A percentile compares a stretch with the other conserved stretches of the same genome.
These are phyloP conservation scores for Sigmodon hispidus DNA, from an alignment of 2,113 vertebrate species.

Conservation along the genomic window DNA sequence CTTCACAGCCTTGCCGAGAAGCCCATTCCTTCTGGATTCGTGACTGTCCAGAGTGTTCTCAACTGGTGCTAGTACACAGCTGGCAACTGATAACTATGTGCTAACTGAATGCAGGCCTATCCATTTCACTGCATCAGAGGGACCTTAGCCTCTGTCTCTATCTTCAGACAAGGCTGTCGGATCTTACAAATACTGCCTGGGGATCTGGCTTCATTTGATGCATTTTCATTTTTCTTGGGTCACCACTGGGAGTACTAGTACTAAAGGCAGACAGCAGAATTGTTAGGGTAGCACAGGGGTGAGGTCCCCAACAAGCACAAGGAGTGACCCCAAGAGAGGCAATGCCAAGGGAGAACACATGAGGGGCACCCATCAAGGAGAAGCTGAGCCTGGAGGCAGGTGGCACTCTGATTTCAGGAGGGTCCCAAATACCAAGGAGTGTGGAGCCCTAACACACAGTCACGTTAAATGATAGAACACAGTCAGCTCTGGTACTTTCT, in stretches of 20 bases:
- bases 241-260: not conserved
- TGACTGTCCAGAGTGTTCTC: not conserved
- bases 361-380: not conserved
- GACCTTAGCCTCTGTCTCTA: not conserved
- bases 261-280: not conserved
- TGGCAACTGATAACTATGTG: not conserved
- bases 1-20: not conserved
- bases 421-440: not conserved
- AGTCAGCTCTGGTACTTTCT: not conserved
- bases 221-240: not conserved
- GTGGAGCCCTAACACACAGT: not conserved
- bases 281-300: not conserved
- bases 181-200: not conserved
- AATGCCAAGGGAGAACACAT: not conserved
- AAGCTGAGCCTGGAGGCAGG: not conserved
- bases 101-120: not conserved
- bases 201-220: constrained; percentile 1
- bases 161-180: not conserved
- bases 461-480: constrained; percentile 35
- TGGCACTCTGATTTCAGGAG: not conserved
- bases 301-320: not conserved
- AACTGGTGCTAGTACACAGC: not conserved
- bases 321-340: not conserved
- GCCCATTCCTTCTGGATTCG: not conserved
- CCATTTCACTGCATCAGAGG: not conserved